Evolutionary conservation across 2,113 vertebrate genomes (phyloP), one percentile per base, ranked within the genome.

Genomic region (Tetrao urogallus): DNA sequence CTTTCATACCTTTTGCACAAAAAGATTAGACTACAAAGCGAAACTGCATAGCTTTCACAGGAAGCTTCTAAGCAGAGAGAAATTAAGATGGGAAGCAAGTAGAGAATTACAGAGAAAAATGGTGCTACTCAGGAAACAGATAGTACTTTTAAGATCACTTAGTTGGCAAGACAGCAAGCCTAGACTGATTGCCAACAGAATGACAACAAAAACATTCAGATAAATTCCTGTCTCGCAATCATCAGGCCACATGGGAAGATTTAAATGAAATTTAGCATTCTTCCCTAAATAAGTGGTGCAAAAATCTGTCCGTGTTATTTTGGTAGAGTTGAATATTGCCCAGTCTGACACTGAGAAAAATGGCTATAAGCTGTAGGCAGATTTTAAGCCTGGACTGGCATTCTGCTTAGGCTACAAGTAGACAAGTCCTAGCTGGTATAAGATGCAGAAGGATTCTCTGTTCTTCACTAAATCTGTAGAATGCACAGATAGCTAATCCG

Each of bases 171-270:
- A 45, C 77, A 90, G 77, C 40, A 84, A 94, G 54, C 16, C 73
- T 82, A 56, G 65, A 89, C 71, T 87, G 84, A 86, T 95, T 90
- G 91, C 92, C 93, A 93, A 34, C 74, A 76, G 90, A 70, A 82
- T 87, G 78, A 71, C 78, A 91, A 56, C 67, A 94, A 58, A 92
- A 94, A 58, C 7, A 0, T 89, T 72, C 66, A 82, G 60, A 76
- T 87, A 73, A 90, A 92, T 90, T 90, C 66, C 48, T 70, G 74
- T 89, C 47, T 93, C 8, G 2, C 36, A 89, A 90, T 70, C 77
- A 43, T 79, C n/a, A 87, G 77, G 70, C 43, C 67, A 66, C 57
- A 57, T 15, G 61, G 80, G 65, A 93, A 52, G 47, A 78, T 90
- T 89, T 81, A 93, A 86, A 84, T 93, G 77, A 66, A 57, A 19